Evolutionary conservation across 1,140 invertebrate genomes (phyloP), one percentile per base, ranked within the genome.

Genomic region (Drosophila tsacasi): DNA sequence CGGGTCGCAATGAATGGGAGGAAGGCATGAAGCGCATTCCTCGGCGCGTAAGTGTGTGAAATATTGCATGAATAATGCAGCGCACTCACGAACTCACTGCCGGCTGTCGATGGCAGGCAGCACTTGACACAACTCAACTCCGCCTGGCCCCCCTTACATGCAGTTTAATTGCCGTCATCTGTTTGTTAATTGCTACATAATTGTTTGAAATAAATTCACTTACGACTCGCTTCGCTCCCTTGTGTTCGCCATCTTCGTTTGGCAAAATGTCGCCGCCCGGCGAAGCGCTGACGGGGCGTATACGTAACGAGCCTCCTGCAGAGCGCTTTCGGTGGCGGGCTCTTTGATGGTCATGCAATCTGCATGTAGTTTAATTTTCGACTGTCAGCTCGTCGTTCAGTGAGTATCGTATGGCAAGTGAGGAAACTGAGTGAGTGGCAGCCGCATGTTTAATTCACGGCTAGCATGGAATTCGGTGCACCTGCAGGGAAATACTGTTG

Each of bases 171-270:
- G 85, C 81, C 85, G 79, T 74, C 85, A 90, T 87, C 85, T 81
- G 81, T 90, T 85, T 82, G 85, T 90, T 90, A 90, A 90, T 90
- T 90, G 85, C 86, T 76, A 68, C 85, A 90, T 90, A 90, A 90
- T 90, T 90, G 85, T 90, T 90, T 85, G 85, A 85, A 90, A 90
- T 90, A 90, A 90, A 90, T 90, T 89, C 69, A 89, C 84, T 89
- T 85, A 73, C 71, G 35, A 72, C 35, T 72, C 55, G 66, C 23
- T 15, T 32, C 49, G 40, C 50, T 44, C 27, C 30, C 32, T 64
- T 39, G 32, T 19, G n/a, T 32, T 49, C 39, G 21, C 46, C 54
- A 15, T 39, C 66, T 32, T 74, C 40, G 46, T 35, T 46, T 9
- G 19, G 67, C 67, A 66, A 64, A 76, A 79, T 69, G 77, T 73